Evolutionary conservation across 2,113 vertebrate genomes (phyloP), one percentile per base, ranked within the genome.

Genomic region (Anolis sagrei): DNA sequence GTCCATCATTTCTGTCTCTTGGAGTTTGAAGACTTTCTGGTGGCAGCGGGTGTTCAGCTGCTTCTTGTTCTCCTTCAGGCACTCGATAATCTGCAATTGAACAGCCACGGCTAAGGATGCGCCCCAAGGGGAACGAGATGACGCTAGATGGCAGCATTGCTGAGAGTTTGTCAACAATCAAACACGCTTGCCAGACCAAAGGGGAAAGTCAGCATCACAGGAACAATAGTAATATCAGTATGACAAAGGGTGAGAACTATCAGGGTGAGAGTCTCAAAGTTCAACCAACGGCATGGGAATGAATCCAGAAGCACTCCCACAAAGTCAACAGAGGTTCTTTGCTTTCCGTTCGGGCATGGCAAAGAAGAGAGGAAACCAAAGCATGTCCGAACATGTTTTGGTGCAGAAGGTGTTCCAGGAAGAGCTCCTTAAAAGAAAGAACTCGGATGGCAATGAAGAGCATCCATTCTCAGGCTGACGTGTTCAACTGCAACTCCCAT

Each of bases 1-100:
- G 85, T 99, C 98, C 90, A 98, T 97, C 98, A 99, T 99, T 91
- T 99, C 98, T 0, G 95, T 97, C 93, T 99, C 98, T 93, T 99
- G 98, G 34, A 99, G 97, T 90, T 97, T 98, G 90, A 99, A 99
- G 82, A 99, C 96, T 39, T 97, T 97, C 94, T 99, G 98, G 90
- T 99, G 98, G 91, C 98, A 99, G 1, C 97, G 95, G 0, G 91
- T 94, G 34, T 91, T 96, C 79, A 99, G 89, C 11, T 97, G 95
- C 66, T 97, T 97, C 95, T 99, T 99, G 91, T 95, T 97, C 93
- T 99, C 98, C 92, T 99, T 99, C 81, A 99, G 94, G 93, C 98
- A 99, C 91, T 99, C 98, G 18, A 98, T 98, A 48, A 99, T 98
- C 98, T 99, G 81, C 23, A 89, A 87, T 2, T 68, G 74, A 76